Base-by-base conservation (phyloP, 2,113 vertebrate genomes). In the Dendrocopos noguchii region DNA sequence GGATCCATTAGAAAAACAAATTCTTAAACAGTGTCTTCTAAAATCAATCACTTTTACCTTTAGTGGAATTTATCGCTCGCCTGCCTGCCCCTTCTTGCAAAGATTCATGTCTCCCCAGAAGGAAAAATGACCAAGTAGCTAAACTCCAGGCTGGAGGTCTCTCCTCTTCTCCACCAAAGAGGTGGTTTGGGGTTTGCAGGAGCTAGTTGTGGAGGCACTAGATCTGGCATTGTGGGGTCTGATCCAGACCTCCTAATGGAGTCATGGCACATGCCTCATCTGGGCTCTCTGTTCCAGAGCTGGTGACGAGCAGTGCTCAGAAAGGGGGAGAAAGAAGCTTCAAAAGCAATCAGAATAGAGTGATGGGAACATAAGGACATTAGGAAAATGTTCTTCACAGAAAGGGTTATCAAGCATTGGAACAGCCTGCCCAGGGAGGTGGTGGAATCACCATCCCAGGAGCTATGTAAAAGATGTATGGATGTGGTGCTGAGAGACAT, bases 1-100 rank as follows among this genome's bases (percentile, higher is more conserved):
- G 96, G 92, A 95, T 94, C 96, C 96, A 96, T 97, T 97, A 97
- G 95, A 95, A 97, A 97, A 96, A 96, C 97, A 97, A 97, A 97
- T 96, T 95, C 95, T 96, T 96, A 95, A 97, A 95, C 93, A 95
- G 94, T 95, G 96, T 91, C 92, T 96, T 93, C 94, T 95, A 94
- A 97, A 97, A 97, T 96, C 96, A 97, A 96, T 96, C 96, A 94
- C 93, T 96, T 96, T 90, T 96, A 93, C 95, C 94, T 96, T 95
- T 95, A 92, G 95, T 95, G 89, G 95, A 90, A 95, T 97, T 96
- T 95, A 96, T 93, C 33, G 56, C 83, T 91, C 44, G 80, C 90
- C 80, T 88, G 71, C 68, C 47, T 70, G 64, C 66, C 84, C 83
- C 71, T 90, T 86, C 75, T 73, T 81, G 92, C 84, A 83, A 71